phyloP scores from a whole-genome alignment of 2,888 invertebrate genomes.

The Micoletzkya japonica region DNA sequence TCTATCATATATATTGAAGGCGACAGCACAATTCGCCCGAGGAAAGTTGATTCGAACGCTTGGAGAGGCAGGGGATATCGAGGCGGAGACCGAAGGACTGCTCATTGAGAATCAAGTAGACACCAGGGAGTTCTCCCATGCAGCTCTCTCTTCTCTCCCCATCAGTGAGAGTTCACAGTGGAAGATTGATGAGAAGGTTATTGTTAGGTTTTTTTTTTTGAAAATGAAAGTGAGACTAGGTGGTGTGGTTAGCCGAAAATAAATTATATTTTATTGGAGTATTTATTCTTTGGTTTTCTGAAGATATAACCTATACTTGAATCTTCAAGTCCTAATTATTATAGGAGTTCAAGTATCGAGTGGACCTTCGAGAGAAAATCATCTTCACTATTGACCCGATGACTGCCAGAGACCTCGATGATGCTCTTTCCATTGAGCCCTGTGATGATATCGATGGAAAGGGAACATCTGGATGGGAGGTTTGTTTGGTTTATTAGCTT shows the following conservation, averaged over 20 bases:
- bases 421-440: conserved; percentile 81
- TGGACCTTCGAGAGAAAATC: conserved; percentile 71
- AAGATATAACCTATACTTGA: not conserved
- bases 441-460: conserved; percentile 70
- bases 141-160: conserved; percentile 72
- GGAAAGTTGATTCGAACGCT: conserved; percentile 73
- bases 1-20: conserved; percentile 74
- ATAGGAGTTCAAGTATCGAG: conserved; percentile 64
- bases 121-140: conserved; percentile 75
- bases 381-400: conserved; percentile 92
- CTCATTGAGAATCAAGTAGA: conserved; percentile 80
- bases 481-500: conserved; percentile 4
- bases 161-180: conserved; percentile 29
- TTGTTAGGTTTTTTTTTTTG: conserved; percentile 40
- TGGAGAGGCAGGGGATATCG: conserved; percentile 78
- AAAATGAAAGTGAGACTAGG: too few species aligned
- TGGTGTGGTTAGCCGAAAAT: too few species aligned
- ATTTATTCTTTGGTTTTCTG: too few species aligned
- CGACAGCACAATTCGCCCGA: conserved; percentile 71
- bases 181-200: conserved; percentile 29
- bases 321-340: too few species aligned
- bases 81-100: conserved; percentile 80
- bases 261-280: too few species aligned
- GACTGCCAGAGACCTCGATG: conserved; percentile 89
- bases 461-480: conserved; percentile 40